These are phyloP conservation scores for Zoroaster sp. DNA, from an alignment of 53 echinoderm and acorn worm species.

Conservation along the genomic window DNA sequence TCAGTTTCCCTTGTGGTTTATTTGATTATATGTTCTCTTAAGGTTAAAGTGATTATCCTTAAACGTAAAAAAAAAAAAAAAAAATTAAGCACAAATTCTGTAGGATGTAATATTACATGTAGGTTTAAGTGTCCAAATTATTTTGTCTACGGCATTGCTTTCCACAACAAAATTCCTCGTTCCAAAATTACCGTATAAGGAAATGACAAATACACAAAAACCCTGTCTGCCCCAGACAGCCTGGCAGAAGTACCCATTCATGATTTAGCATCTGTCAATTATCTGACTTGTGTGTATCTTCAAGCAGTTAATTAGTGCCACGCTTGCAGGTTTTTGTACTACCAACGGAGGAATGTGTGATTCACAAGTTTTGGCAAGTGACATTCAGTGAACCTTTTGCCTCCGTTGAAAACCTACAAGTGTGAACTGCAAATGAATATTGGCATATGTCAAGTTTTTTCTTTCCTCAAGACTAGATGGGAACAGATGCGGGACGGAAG, in stretches of 20 bases:
- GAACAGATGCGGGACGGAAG: background rate
- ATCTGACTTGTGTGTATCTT: slow-evolving; percentile 26
- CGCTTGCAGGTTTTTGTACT: background rate
- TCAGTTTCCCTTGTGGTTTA: too few relatives aligned
- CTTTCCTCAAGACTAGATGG: background rate
- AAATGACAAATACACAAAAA: background rate
- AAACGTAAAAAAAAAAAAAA: too few relatives aligned
- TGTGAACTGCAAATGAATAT: slow-evolving; percentile 13
- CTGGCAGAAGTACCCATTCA: slow-evolving; percentile 1
- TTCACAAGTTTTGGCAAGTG: slow-evolving; percentile 16
- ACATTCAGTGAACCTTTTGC: background rate
- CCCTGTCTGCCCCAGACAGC: background rate
- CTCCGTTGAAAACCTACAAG: background rate
- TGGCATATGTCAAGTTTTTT: background rate
- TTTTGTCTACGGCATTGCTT: too few relatives aligned
- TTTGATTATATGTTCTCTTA: too few relatives aligned
- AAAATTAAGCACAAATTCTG: too few relatives aligned
- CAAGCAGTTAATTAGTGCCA: slow-evolving; percentile 37
- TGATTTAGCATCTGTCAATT: slow-evolving; percentile 48
- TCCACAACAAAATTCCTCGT: background rate
- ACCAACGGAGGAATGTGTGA: slow-evolving; percentile 13
- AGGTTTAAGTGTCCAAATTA: too few relatives aligned
- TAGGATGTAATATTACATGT: too few relatives aligned
- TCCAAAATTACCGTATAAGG: slow-evolving; percentile 11
- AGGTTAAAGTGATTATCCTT: too few relatives aligned